These are phyloP conservation scores for Eupeodes latifasciatus DNA, from an alignment of 2,888 invertebrate genomes.

Conservation along the genomic window DNA sequence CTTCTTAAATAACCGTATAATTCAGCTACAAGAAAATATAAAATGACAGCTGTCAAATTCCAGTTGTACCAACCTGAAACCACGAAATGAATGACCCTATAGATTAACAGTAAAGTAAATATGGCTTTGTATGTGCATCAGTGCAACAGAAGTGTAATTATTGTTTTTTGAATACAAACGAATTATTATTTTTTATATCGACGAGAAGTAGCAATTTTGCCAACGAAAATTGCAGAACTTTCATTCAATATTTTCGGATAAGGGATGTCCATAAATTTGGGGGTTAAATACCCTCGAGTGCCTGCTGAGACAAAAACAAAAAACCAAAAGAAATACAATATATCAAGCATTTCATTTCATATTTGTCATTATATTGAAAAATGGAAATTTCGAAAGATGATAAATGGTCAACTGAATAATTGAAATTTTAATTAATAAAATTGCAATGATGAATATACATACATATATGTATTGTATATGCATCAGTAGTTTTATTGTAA, in stretches of 20 bases:
- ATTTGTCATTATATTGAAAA: neutral
- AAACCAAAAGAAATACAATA: neutral
- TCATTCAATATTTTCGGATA: no score
- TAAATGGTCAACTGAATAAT: constrained; percentile 8
- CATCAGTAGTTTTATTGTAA: neutral
- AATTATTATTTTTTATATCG: no score
- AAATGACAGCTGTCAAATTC: no score
- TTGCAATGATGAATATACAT: neutral
- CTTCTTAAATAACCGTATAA: neutral
- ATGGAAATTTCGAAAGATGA: constrained; percentile 8
- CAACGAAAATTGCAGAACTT: no score
- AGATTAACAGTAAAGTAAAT: no score
- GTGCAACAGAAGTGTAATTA: no score
- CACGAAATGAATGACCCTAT: no score
- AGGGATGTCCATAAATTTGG: neutral
- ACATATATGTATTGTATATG: neutral
- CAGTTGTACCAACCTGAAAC: no score
- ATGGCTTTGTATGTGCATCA: no score
- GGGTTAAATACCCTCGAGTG: neutral
- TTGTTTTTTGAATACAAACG: no score
- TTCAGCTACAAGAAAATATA: neutral
- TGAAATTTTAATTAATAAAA: constrained; percentile 58
- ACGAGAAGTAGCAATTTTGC: no score
- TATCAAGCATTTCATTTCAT: neutral
- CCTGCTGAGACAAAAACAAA: neutral